phyloP scores from a whole-genome alignment of 2,113 vertebrate genomes.

The Ahaetulla prasina region DNA sequence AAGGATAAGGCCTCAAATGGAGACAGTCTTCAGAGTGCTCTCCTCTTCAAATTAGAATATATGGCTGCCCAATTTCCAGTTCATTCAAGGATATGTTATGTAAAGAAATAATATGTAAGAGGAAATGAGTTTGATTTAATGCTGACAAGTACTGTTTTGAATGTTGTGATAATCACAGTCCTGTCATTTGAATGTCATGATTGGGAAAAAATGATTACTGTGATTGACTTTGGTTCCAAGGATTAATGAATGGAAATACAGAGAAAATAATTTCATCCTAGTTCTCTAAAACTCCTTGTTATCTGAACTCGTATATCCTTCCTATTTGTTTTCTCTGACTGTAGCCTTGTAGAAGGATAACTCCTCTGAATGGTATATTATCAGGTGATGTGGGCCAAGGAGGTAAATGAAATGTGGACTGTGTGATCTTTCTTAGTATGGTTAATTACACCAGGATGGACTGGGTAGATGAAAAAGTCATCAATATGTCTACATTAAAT shows the following conservation, averaged over 20 bases:
- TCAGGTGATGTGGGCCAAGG: not conserved
- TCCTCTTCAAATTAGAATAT: not conserved
- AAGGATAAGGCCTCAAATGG: not conserved
- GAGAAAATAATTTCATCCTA: not conserved
- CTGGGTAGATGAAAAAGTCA: not conserved
- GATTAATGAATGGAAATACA: not conserved
- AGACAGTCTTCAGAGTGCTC: not conserved
- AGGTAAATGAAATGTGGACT: not conserved
- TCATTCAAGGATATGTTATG: not conserved
- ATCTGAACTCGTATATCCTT: not conserved
- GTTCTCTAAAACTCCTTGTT: conserved; percentile 7
- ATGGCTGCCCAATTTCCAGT: not conserved
- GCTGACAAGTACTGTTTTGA: not conserved
- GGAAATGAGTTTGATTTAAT: not conserved
- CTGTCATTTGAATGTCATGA: not conserved
- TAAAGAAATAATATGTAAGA: not conserved
- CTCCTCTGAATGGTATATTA: not conserved
- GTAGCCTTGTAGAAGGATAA: not conserved
- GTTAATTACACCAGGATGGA: not conserved
- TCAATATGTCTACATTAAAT: not conserved
- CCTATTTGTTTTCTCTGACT: not conserved
- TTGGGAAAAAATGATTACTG: not conserved
- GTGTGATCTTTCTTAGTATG: not conserved
- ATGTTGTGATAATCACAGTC: not conserved
- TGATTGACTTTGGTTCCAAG: not conserved